These are phyloP conservation scores for Melinaea marsaeus DNA, from an alignment of 2,888 invertebrate species.

Conservation along the genomic window DNA sequence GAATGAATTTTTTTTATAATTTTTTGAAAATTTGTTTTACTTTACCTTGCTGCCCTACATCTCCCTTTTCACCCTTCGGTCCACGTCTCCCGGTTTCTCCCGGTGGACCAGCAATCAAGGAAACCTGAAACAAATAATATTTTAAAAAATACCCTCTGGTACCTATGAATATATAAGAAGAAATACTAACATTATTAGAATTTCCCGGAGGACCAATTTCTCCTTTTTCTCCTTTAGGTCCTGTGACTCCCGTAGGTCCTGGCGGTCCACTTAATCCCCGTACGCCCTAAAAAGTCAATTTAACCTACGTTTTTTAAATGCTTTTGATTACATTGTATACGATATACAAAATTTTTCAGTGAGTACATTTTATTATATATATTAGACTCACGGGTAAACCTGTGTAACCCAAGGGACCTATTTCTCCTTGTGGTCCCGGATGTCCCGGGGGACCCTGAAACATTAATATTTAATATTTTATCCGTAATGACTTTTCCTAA, in stretches of 20 bases:
- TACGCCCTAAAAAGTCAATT: constrained; percentile 45
- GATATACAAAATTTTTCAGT: no score
- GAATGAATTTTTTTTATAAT: neutral
- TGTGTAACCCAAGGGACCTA: constrained; percentile 67
- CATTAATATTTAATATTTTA: neutral
- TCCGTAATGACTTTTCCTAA: neutral
- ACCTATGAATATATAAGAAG: neutral
- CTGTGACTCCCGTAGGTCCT: constrained; percentile 44
- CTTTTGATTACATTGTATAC: neutral
- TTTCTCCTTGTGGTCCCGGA: constrained; percentile 64
- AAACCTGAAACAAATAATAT: constrained; percentile 35
- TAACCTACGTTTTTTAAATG: neutral
- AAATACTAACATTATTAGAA: constrained; percentile 48
- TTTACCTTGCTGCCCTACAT: constrained; percentile 54
- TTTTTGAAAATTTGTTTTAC: neutral
- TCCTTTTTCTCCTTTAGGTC: constrained; percentile 60
- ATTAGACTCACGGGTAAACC: constrained; percentile 59
- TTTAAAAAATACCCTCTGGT: neutral
- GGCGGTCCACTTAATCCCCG: constrained; percentile 51
- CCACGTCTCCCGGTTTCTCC: constrained; percentile 50
- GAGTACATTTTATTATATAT: constrained; percentile 4
- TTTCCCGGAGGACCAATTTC: constrained; percentile 66
- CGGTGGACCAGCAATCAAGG: constrained; percentile 38
- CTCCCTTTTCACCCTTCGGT: constrained; percentile 56
- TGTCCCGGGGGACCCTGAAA: constrained; percentile 70